A percentile compares a stretch with the other conserved stretches of the same genome.
Evolutionary conservation across 1,140 invertebrate genomes (phyloP).

Genomic region (Oedothorax gibbosus): DNA sequence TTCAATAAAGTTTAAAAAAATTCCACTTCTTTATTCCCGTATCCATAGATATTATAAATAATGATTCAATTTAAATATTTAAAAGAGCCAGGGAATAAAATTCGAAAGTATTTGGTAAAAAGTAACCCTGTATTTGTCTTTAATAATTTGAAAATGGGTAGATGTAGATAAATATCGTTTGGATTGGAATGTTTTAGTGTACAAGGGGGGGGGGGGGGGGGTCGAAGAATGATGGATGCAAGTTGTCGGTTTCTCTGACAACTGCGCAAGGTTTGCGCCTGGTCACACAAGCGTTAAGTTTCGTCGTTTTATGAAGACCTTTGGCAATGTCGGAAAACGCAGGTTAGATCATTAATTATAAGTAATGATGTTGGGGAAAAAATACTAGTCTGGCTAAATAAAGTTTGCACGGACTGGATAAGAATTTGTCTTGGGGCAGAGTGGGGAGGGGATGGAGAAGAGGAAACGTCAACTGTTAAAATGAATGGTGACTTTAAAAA

Average conservation of each 20-base stretch:
- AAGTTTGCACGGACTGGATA: not conserved
- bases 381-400: conserved; percentile 19
- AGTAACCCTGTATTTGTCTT: too few species aligned
- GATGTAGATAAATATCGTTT: conserved; percentile 52
- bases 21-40: too few species aligned
- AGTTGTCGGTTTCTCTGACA: conserved; percentile 25
- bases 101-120: too few species aligned
- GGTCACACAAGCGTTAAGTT: conserved; percentile 36
- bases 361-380: conserved; percentile 25
- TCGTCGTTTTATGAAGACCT: conserved; percentile 33
- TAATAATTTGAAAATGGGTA: not conserved
- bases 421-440: not conserved
- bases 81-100: too few species aligned
- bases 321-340: not conserved
- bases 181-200: not conserved
- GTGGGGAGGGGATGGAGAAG: not conserved
- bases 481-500: too few species aligned
- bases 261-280: conserved; percentile 18
- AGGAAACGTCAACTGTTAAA: too few species aligned
- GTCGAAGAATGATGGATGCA: conserved; percentile 52
- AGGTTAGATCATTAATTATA: conserved; percentile 31
- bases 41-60: too few species aligned
- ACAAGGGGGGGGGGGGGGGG: not conserved
- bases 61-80: too few species aligned
- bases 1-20: too few species aligned